Evolutionary conservation across 2,113 vertebrate genomes (phyloP).

Genomic region (Orycteropus afer): DNA sequence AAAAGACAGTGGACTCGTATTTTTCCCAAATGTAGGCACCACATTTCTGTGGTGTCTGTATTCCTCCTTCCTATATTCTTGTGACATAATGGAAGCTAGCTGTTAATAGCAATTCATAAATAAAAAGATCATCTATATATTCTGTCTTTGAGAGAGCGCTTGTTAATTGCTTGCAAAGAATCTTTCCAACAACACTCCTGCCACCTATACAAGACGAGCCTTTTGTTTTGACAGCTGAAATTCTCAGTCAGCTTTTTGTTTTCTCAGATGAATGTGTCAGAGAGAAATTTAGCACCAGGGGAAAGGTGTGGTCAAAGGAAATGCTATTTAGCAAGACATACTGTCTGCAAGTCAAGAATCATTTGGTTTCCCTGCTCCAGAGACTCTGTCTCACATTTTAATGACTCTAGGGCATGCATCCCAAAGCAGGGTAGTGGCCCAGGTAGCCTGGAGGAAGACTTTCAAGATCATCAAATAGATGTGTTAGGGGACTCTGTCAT

Average conservation of each 20-base stretch:
- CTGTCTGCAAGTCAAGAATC: slow-evolving; percentile 52
- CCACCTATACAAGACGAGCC: neutral
- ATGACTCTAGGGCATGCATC: slow-evolving; percentile 1
- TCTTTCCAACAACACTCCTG: neutral
- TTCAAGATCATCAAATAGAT: slow-evolving; percentile 25
- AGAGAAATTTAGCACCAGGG: slow-evolving; percentile 27
- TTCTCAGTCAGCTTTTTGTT: slow-evolving; percentile 44
- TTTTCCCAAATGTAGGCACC: neutral
- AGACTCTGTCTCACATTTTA: slow-evolving; percentile 72
- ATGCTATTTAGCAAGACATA: slow-evolving; percentile 62
- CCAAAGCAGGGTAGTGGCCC: slow-evolving; percentile 51
- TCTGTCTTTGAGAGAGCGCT: neutral
- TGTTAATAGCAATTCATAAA: neutral
- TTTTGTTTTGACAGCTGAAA: slow-evolving; percentile 40
- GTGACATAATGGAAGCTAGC: neutral
- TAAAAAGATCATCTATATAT: neutral
- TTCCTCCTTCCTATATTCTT: neutral
- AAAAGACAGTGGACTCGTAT: neutral
- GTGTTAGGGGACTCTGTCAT: slow-evolving; percentile 36
- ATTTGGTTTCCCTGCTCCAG: slow-evolving; percentile 9
- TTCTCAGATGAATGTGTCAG: slow-evolving; percentile 23
- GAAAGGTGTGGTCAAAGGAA: slow-evolving; percentile 45
- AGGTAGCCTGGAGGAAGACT: slow-evolving; percentile 42
- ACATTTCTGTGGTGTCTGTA: neutral
- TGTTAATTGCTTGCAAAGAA: slow-evolving; percentile 48